phyloP scores from a whole-genome alignment of 2,888 invertebrate genomes.

The Dromius quadrimaculatus region DNA sequence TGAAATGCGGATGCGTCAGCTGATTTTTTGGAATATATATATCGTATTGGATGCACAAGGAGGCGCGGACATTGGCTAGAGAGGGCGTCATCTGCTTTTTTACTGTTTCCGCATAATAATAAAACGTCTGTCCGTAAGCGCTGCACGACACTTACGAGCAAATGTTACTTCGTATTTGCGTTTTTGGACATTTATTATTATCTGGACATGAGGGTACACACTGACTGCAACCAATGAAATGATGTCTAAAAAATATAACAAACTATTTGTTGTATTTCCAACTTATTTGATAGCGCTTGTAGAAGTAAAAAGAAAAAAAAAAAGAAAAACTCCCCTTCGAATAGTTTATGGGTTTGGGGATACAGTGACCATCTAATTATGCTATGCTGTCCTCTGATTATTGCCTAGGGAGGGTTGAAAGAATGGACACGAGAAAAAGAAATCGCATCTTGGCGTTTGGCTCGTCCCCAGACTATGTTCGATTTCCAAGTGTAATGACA shows the following conservation, averaged over 20 bases:
- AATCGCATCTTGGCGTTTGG: constrained; percentile 8
- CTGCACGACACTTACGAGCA: constrained; percentile 65
- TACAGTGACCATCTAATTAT: constrained; percentile 32
- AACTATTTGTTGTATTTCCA: too few species aligned
- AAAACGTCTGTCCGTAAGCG: constrained; percentile 65
- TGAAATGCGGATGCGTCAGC: too few species aligned
- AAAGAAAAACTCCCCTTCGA: constrained; percentile 3
- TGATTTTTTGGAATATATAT: too few species aligned
- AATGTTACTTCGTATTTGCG: constrained; percentile 67
- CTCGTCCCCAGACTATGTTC: constrained; percentile 36
- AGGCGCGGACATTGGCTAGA: constrained; percentile 57
- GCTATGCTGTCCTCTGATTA: constrained; percentile 27
- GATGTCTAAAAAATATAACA: too few species aligned
- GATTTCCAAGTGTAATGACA: constrained; percentile 53
- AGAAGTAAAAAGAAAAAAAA: too few species aligned
- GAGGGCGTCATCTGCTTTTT: constrained; percentile 75
- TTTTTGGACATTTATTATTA: constrained; percentile 67
- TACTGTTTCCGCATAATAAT: constrained; percentile 74
- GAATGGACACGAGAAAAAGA: constrained; percentile 6
- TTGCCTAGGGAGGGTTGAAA: constrained; percentile 13
- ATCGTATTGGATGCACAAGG: constrained; percentile 26
- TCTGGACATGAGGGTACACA: constrained; percentile 61
- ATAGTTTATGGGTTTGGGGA: constrained; percentile 12
- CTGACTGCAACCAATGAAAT: too few species aligned
- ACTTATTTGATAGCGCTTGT: too few species aligned